A percentile compares a stretch with the other conserved stretches of the same genome.
Conservation (phyloP, 1,140 invertebrate species). For the Trichogramma pretiosum region DNA sequence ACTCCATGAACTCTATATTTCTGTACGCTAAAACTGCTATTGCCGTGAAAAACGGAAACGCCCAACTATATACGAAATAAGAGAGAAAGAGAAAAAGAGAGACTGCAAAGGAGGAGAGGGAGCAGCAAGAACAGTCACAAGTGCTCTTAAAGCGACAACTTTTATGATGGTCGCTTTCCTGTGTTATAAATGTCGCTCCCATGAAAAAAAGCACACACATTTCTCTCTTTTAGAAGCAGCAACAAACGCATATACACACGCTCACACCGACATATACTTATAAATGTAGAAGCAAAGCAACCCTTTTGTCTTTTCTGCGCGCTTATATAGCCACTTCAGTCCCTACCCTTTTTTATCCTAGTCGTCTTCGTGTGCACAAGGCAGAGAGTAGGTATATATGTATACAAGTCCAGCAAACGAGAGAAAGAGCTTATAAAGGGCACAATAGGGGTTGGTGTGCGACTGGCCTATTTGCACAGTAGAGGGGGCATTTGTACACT, state of each 20-base stretch:
- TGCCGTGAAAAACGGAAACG: neutral
- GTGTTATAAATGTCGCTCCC: conserved; percentile 24
- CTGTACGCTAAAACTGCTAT: too few relatives aligned
- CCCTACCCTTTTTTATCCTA: conserved; percentile 1
- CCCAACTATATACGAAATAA: neutral
- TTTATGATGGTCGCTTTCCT: conserved; percentile 36
- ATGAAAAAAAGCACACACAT: conserved; percentile 31
- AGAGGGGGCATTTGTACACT: too few relatives aligned
- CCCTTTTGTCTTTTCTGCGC: neutral
- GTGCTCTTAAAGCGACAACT: conserved; percentile 17
- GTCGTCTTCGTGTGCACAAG: neutral
- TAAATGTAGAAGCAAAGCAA: conserved; percentile 22
- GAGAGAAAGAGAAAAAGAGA: neutral
- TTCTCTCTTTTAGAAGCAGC: too few relatives aligned
- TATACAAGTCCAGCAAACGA: neutral
- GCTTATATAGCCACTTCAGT: neutral
- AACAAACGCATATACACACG: too few relatives aligned
- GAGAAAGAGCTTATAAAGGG: neutral
- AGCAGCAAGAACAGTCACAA: conserved; percentile 7
- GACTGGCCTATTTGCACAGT: conserved; percentile 38
- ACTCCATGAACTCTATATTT: too few relatives aligned
- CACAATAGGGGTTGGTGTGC: conserved; percentile 8
- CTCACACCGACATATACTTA: too few relatives aligned
- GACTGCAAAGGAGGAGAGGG: neutral
- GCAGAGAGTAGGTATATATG: neutral